Evolutionary conservation across 2,113 vertebrate genomes (phyloP), one percentile per base, ranked within the genome.

Genomic region (Hystrix brachyura): DNA sequence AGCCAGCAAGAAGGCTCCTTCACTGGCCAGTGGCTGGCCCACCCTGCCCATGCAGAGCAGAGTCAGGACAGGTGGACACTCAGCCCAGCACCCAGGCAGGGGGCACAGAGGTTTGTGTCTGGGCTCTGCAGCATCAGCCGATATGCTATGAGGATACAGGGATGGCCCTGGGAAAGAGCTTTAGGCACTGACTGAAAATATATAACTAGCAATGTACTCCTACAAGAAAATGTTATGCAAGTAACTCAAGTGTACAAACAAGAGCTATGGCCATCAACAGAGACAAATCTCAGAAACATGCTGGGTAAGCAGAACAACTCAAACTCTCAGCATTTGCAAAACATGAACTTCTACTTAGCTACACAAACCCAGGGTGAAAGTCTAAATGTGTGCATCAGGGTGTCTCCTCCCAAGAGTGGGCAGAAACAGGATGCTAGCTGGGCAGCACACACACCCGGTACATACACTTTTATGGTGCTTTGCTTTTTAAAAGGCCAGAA

Each of bases 351-450:
- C 23, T 85, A 38, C 55, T 74, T 48, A 59, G 57, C 21, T 32
- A 7, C 14, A 29, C 19, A 62, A 34, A 65, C 38, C 65, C 1
- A 2, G 17, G n/a, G 48, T 6, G 9, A 53, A 43, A 55, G 25
- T 2, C 23, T 17, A 32, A 43, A 9, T 7, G 25, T 1, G 4
- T 0, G 11, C 9, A 6, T 0, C 7, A 23, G 38, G n/a, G 38
- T 23, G 7, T 3, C 48, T 7, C 43, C 25, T 46, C 32, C 21
- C 18, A 46, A 71, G 34, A 21, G 19, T 3, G 27, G 48, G 10
- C 38, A 34, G 18, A 0, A 67, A 67, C 5, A 19, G 67, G 67
- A 67, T 6, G 14, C 65, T 6, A 27, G 19, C 59, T 6, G n/a
- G 29, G 12, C 10, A 55, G 23, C 32, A n/a, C 18, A 34, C 18